Evolutionary conservation across 2,797 vertebrate species (phyloP), one percentile per base, ranked within the genome.

Genomic region (Characodon lateralis): DNA sequence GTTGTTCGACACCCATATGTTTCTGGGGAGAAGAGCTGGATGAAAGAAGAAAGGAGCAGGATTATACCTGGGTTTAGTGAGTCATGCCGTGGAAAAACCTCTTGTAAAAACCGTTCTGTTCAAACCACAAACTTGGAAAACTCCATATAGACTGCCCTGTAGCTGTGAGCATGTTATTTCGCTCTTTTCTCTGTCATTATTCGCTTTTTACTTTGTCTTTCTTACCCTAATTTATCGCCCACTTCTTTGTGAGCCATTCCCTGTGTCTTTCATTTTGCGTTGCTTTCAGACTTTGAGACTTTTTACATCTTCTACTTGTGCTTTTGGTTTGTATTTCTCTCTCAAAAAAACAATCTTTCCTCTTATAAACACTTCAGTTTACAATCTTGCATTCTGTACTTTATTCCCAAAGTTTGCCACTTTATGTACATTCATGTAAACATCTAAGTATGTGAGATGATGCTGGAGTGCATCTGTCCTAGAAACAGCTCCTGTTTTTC

Each of bases 51-150:
- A 82, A 56, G n/a, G 39, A 80, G 74, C 39, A 20, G 63, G 76
- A 82, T 76, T 84, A 55, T 76, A 65, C 65, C 69, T 72, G 80
- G 63, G 70, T 72, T 81, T 70, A 56, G 82, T 91, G 91, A 95
- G 85, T 92, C 91, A 93, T 75, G 0, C 87, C 82, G 82, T 89
- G 91, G 89, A 89, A 93, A 92, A 92, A 82, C 5, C 72, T 74
- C 88, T 84, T 73, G 80, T 50, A 83, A 81, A 82, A 81, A 91
- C 86, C 78, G 0, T 68, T 91, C 82, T 84, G 82, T 71, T 73
- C 76, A 77, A 76, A 83, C 88, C 86, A 76, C 84, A 84, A 68
- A 56, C 75, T 75, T 73, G 74, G 31, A 82, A 69, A 78, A 72
- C 78, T 71, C 39, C 73, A n/a, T 65, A 58, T 77, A 9, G 63